Evolutionary conservation across 2,888 invertebrate species (phyloP), one percentile per base, ranked within the genome.

Genomic region (Trichogramma dendrolimi): DNA sequence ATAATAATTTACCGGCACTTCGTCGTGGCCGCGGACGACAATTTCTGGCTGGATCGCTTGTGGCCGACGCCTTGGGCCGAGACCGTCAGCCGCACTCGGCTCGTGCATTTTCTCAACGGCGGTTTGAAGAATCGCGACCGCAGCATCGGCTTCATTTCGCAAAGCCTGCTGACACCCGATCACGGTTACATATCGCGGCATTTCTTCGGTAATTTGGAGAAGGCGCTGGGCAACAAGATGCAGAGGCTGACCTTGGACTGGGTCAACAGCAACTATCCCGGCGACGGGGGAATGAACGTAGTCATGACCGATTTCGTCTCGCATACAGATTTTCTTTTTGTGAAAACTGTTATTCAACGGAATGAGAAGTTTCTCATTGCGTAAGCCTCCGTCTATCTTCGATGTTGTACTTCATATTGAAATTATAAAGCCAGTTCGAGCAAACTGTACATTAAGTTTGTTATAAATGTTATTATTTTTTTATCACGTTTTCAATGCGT

Each of bases 41-140:
- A 84, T 68, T 83, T 91, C 67, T 94, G 92, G 92, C 86, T 87
- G 5, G 83, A 85, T 1, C 82, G 80, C 49, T 80, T 83, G 71
- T 85, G 91, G 82, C 89, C 88, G 4, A 91, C 89, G 0, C 92
- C 92, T 0, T 94, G 92, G 94, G 90, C 93, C 0, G 84, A 88
- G 67, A 88, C 90, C 38, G 84, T 86, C 43, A 81, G 82, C 42
- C 77, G 84, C 0, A 71, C 78, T 0, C 81, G 83, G 0, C 79
- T 94, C 51, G 69, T 88, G 4, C 67, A 80, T 4, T 89, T 85
- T 75, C 79, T 94, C 14, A 80, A 84, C 46, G 73, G 81, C 14
- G 82, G 86, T 7, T 72, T 87, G 44, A 71, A 79, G 10, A 77
- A 80, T 0, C 80, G 91, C n/a, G 79, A 83, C 1, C 79, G 82